A percentile compares a stretch with the other conserved stretches of the same genome.
Evolutionary conservation across 2,113 vertebrate genomes (phyloP).

Genomic region (Brachionichthys hirsutus): DNA sequence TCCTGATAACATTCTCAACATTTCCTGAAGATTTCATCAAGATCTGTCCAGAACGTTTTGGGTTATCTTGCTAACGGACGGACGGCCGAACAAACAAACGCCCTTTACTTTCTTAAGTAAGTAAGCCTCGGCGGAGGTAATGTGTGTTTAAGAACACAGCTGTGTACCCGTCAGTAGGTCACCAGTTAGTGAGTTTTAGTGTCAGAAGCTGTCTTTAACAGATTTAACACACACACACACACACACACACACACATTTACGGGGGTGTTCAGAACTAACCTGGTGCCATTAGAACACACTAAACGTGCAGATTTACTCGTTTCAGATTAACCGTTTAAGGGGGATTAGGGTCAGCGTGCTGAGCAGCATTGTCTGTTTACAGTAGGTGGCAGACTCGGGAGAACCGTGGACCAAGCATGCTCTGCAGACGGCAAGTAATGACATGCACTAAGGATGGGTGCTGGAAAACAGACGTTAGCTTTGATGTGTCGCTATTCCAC

Average conservation of each 20-base stretch:
- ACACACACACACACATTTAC: conserved; percentile 9
- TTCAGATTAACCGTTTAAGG: conserved; percentile 31
- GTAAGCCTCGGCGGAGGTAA: too few species aligned
- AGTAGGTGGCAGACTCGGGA: background rate
- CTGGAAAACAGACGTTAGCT: background rate
- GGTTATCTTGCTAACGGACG: too few species aligned
- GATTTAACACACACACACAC: conserved; percentile 23
- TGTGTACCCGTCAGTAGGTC: conserved; percentile 52
- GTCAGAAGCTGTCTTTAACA: conserved; percentile 41
- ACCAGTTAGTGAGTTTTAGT: conserved; percentile 12
- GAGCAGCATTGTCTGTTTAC: conserved; percentile 20
- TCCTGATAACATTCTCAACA: too few species aligned
- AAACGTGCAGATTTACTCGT: conserved; percentile 23
- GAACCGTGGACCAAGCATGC: background rate
- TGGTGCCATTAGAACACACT: conserved; percentile 34
- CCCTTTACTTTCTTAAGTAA: too few species aligned
- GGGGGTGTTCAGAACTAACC: background rate
- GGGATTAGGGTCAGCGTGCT: conserved; percentile 21
- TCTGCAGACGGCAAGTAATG: conserved; percentile 2
- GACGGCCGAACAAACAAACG: too few species aligned
- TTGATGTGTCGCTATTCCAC: background rate
- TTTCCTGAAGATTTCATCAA: too few species aligned
- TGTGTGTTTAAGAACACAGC: background rate
- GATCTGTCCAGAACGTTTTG: too few species aligned
- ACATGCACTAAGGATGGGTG: conserved; percentile 12